A percentile compares a stretch with the other conserved stretches of the same genome.
Conservation (phyloP, 2,113 vertebrate genomes). For the Hepsetus odoe region DNA sequence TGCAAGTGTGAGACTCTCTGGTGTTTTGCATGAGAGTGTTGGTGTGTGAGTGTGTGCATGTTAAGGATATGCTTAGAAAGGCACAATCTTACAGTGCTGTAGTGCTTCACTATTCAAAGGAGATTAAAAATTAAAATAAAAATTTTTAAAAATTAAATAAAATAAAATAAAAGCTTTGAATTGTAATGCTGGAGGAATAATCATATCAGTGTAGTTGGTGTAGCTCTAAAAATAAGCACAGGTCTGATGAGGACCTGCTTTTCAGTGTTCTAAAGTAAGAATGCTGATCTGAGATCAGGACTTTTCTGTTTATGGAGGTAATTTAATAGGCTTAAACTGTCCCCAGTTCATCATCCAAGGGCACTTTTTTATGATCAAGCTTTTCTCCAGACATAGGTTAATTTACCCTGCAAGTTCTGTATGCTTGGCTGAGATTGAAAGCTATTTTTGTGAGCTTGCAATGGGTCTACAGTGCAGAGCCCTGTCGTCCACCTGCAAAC, state of each 20-base stretch:
- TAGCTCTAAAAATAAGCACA: constrained; percentile 2
- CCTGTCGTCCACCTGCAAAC: too few species aligned
- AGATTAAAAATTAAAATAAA: not conserved
- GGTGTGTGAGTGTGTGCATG: constrained; percentile 16
- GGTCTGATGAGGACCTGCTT: not conserved
- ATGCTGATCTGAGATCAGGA: too few species aligned
- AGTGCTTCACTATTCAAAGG: not conserved
- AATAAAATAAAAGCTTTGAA: too few species aligned
- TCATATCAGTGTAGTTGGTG: not conserved
- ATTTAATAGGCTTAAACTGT: too few species aligned
- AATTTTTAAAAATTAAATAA: too few species aligned
- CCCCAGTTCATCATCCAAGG: not conserved
- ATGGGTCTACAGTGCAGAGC: too few species aligned
- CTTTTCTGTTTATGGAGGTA: not conserved
- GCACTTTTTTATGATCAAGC: too few species aligned
- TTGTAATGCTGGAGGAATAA: not conserved
- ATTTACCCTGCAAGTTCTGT: too few species aligned
- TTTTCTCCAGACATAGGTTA: too few species aligned
- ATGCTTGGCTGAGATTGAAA: too few species aligned
- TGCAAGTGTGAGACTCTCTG: constrained; percentile 12
- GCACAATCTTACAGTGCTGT: not conserved
- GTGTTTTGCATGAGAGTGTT: constrained; percentile 27
- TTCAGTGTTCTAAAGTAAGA: too few species aligned
- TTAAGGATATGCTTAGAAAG: constrained; percentile 32
- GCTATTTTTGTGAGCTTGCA: too few species aligned